Percentiles rank a stretch among this genome's conserved stretches.
Evolutionary conservation across 2,888 invertebrate species (phyloP).

Genomic region (Oligia strigilis): DNA sequence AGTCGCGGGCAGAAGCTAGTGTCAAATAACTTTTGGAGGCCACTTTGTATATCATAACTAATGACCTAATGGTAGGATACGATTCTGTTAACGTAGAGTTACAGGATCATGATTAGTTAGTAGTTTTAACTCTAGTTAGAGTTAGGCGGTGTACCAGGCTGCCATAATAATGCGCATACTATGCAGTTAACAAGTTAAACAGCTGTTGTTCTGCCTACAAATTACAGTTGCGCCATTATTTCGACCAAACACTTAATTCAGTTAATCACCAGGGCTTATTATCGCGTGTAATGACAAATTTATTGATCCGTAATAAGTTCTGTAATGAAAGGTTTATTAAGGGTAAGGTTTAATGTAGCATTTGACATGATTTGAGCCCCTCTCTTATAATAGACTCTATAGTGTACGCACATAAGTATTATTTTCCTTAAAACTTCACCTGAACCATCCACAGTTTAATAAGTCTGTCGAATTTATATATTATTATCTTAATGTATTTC

Average conservation of each 20-base stretch:
- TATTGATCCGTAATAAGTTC: neutral
- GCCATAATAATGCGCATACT: slow-evolving; percentile 22
- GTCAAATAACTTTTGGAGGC: no score
- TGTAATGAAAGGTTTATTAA: neutral
- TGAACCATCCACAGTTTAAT: no score
- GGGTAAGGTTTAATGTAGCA: neutral
- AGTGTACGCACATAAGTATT: neutral
- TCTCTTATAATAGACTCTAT: neutral
- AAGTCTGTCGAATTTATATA: no score
- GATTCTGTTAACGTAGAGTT: neutral
- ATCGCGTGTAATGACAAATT: neutral
- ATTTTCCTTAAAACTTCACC: neutral
- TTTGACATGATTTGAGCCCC: neutral
- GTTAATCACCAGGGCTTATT: slow-evolving; percentile 12
- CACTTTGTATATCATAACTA: no score
- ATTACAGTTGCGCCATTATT: slow-evolving; percentile 36
- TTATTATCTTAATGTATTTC: neutral
- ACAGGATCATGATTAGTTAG: neutral
- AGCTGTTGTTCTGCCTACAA: slow-evolving; percentile 39
- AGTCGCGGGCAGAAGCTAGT: no score
- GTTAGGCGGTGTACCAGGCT: slow-evolving; percentile 16
- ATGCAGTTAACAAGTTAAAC: slow-evolving; percentile 34
- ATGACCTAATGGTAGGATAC: neutral
- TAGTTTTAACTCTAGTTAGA: slow-evolving; percentile 2
- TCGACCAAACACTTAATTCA: slow-evolving; percentile 29